These are phyloP conservation scores for Procavia capensis DNA, from an alignment of 2,113 vertebrate species.

Conservation along the genomic window DNA sequence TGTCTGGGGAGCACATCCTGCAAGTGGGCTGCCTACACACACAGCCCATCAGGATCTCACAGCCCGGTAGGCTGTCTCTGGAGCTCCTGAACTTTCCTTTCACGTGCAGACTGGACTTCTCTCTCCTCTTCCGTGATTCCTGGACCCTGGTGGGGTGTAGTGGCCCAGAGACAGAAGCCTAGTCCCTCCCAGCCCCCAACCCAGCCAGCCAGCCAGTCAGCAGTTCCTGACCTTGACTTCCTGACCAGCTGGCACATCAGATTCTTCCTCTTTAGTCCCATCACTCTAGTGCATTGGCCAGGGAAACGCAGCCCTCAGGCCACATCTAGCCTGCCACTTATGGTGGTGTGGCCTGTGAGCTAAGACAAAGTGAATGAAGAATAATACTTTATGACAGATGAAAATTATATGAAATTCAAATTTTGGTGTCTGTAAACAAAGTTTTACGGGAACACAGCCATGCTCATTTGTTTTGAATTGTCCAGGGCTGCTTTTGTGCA, in stretches of 20 bases:
- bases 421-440: neutral
- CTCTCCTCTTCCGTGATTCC: neutral
- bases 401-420: neutral
- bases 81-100: neutral
- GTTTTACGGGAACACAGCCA: conserved; percentile 18
- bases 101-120: neutral
- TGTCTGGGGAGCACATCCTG: rapidly evolving
- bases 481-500: neutral
- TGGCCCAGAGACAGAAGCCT: no score
- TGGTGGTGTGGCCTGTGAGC: neutral
- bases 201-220: neutral
- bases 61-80: neutral
- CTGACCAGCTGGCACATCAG: no score
- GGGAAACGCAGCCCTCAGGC: neutral
- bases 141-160: no score
- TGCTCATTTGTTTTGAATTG: neutral
- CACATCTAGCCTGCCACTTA: neutral
- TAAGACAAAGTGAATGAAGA: neutral
- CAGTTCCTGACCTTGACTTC: neutral
- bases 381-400: neutral
- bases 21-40: neutral
- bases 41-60: neutral
- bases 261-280: neutral
- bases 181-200: neutral
- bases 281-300: rapidly evolving